Evolutionary conservation across 1,140 invertebrate species (phyloP).

Genomic region (Berghia stephanieae): DNA sequence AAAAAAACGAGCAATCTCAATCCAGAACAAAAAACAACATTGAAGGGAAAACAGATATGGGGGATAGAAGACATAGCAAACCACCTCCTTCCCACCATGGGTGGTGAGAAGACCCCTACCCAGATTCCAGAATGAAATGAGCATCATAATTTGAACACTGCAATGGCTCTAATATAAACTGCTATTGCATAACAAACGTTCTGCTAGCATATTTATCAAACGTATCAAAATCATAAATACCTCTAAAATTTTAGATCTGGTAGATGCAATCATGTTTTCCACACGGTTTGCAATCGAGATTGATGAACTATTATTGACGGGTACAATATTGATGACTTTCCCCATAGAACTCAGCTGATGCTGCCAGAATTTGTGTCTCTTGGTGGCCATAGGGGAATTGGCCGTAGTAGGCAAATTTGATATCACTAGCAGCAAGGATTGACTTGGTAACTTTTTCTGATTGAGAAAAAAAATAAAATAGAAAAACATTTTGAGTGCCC

Average conservation of each 20-base stretch:
- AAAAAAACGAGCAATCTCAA: too few relatives aligned
- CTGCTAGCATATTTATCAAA: too few relatives aligned
- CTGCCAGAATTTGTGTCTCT: constrained; percentile 78
- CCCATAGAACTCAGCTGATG: constrained; percentile 75
- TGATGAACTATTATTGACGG: constrained; percentile 68
- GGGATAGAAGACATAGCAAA: too few relatives aligned
- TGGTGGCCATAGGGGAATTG: constrained; percentile 63
- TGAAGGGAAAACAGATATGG: too few relatives aligned
- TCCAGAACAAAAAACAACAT: too few relatives aligned
- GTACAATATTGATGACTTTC: constrained; percentile 72
- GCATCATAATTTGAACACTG: too few relatives aligned
- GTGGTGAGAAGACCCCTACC: too few relatives aligned
- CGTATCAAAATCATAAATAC: constrained; percentile 34
- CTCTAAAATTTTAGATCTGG: constrained; percentile 77
- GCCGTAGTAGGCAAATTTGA: constrained; percentile 72
- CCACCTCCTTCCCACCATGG: too few relatives aligned
- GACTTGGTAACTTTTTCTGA: constrained; percentile 77
- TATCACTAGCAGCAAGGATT: constrained; percentile 77
- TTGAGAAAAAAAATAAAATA: constrained; percentile 46
- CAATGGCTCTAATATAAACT: too few relatives aligned
- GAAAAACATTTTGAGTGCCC: too few relatives aligned
- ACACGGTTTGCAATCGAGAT: constrained; percentile 67
- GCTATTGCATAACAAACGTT: too few relatives aligned
- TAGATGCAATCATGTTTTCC: constrained; percentile 77
- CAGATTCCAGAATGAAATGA: too few relatives aligned